Evolutionary conservation across 2,888 invertebrate genomes (phyloP).

Genomic region (Tupiocoris notatus): DNA sequence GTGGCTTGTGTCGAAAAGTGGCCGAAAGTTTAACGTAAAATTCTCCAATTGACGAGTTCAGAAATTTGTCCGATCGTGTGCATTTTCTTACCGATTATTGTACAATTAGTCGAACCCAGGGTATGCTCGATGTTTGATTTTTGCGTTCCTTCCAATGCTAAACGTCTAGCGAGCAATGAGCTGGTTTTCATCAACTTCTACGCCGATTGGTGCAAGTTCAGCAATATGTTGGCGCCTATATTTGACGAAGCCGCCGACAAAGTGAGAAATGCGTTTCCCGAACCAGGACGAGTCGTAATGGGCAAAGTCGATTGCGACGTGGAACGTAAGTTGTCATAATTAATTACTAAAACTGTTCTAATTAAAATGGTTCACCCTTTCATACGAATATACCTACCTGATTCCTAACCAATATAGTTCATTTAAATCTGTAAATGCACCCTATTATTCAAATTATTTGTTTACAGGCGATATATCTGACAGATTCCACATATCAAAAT

Average conservation of each 20-base stretch:
- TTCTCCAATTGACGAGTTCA: too few species aligned
- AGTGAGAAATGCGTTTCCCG: conserved; percentile 72
- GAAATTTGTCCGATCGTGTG: too few species aligned
- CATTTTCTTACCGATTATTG: too few species aligned
- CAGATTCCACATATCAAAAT: conserved; percentile 94
- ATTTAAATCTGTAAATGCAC: background rate
- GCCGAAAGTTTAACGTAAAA: too few species aligned
- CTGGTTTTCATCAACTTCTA: conserved; percentile 98
- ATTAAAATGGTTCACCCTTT: too few species aligned
- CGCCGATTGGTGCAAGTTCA: conserved; percentile 99
- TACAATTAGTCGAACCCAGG: too few species aligned
- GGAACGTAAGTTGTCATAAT: conserved; percentile 67
- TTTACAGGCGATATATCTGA: conserved; percentile 69
- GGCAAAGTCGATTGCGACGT: conserved; percentile 97
- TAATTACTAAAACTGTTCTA: too few species aligned
- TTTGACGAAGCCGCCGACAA: conserved; percentile 94
- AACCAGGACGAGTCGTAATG: conserved; percentile 79
- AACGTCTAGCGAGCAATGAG: conserved; percentile 87
- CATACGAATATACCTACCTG: too few species aligned
- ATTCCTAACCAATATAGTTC: too few species aligned
- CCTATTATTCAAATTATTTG: background rate
- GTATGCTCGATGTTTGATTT: background rate
- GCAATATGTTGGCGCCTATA: conserved; percentile 92
- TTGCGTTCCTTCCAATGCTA: background rate
- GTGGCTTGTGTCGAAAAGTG: too few species aligned